Percentiles rank a stretch among this genome's conserved stretches.
Evolutionary conservation across 2,113 vertebrate genomes (phyloP).

Genomic region (Ailuropoda melanoleuca): DNA sequence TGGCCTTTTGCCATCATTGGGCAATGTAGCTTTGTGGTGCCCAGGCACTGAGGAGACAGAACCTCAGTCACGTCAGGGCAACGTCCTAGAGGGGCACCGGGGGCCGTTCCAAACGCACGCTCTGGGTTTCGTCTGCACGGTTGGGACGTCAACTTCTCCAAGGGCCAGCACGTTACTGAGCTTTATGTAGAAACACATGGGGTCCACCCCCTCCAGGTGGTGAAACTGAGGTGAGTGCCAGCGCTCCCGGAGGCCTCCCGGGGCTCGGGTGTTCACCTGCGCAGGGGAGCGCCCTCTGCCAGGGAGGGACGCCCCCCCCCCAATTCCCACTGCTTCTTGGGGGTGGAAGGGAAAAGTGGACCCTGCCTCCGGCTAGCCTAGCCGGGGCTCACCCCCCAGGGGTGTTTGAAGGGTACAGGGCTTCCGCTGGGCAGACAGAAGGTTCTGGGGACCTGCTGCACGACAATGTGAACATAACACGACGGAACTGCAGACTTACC

Average conservation of each 20-base stretch:
- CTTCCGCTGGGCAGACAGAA: accelerated
- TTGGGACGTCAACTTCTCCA: neutral
- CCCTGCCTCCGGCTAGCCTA: too few relatives aligned
- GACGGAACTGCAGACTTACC: neutral
- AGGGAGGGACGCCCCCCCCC: neutral
- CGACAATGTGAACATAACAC: accelerated
- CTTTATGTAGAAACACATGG: neutral
- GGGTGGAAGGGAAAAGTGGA: neutral
- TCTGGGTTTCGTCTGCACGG: neutral
- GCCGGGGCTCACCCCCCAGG: neutral
- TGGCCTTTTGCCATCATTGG: neutral
- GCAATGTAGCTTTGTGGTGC: neutral
- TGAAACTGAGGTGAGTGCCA: neutral
- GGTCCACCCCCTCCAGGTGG: neutral
- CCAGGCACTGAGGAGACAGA: neutral
- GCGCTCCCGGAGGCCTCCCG: accelerated
- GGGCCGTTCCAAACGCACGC: accelerated
- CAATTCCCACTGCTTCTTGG: neutral
- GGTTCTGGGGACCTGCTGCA: accelerated
- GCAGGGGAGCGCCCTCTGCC: neutral
- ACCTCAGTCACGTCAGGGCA: neutral
- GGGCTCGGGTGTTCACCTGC: neutral
- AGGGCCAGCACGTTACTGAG: too few relatives aligned
- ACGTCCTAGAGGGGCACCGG: neutral
- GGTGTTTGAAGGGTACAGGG: too few relatives aligned